Evolutionary conservation across 2,888 invertebrate species (phyloP).

Genomic region (Neoitamus cyanurus): DNA sequence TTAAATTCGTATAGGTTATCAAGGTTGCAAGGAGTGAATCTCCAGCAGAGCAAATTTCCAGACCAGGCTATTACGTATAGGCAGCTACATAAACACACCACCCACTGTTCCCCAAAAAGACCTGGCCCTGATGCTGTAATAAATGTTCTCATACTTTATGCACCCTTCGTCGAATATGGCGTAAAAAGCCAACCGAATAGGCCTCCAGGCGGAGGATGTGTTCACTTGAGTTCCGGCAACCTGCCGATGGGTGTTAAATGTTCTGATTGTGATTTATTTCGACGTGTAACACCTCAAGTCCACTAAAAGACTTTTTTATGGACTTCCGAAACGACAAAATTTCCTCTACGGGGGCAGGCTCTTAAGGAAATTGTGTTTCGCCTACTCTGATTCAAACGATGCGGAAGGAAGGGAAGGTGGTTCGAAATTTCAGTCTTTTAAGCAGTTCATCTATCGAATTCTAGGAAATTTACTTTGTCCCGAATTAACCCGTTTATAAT

Average conservation of each 20-base stretch:
- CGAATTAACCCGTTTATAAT: neutral
- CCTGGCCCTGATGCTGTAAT: constrained; percentile 24
- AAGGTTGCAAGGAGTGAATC: too few relatives aligned
- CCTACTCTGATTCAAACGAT: neutral
- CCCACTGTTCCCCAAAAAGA: neutral
- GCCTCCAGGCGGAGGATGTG: neutral
- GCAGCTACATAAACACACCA: neutral
- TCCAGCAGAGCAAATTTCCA: too few relatives aligned
- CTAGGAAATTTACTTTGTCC: neutral
- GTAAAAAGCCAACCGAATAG: neutral
- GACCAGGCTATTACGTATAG: too few relatives aligned
- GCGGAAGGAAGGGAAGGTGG: neutral
- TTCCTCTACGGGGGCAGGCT: neutral
- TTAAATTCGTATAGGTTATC: too few relatives aligned
- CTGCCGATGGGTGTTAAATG: constrained; percentile 50
- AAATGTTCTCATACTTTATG: constrained; percentile 46
- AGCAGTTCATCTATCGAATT: neutral
- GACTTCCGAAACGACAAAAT: constrained; percentile 30
- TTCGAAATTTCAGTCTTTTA: neutral
- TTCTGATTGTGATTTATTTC: constrained; percentile 50
- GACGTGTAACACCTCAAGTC: constrained; percentile 47
- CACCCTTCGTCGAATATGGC: constrained; percentile 13
- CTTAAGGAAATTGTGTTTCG: constrained; percentile 33
- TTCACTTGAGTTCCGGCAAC: constrained; percentile 13
- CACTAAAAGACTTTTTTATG: constrained; percentile 43